phyloP scores from a whole-genome alignment of 2,888 invertebrate genomes.

The Platerodrilus igneus region DNA sequence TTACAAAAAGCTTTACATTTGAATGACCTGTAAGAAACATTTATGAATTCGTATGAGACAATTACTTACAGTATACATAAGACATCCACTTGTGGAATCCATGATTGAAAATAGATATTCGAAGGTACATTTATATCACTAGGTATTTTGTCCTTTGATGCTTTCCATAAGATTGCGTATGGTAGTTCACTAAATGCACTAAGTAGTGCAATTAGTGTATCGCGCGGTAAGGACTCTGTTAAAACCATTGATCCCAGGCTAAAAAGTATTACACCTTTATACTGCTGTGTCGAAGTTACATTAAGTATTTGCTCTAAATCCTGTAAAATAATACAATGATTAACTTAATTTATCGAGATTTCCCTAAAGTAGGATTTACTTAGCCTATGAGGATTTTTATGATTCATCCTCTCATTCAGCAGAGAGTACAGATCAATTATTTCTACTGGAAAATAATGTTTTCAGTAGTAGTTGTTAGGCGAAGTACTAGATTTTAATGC shows the following conservation, averaged over 20 bases:
- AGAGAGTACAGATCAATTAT: too few relatives aligned
- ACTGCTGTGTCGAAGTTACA: conserved; percentile 22
- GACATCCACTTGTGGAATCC: conserved; percentile 55
- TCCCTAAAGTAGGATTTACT: too few relatives aligned
- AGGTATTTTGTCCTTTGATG: conserved; percentile 50
- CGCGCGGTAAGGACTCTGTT: conserved; percentile 52
- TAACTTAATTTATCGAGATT: too few relatives aligned
- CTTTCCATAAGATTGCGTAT: conserved; percentile 56
- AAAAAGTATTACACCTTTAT: conserved; percentile 52
- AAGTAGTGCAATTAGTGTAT: conserved; percentile 50
- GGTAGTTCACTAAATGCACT: conserved; percentile 51
- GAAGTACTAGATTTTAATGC: too few relatives aligned
- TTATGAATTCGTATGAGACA: not conserved
- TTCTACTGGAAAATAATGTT: too few relatives aligned
- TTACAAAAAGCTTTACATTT: conserved; percentile 49
- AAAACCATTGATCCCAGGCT: conserved; percentile 58
- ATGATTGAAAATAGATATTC: conserved; percentile 50
- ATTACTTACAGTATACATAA: conserved; percentile 41
- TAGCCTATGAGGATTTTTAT: too few relatives aligned
- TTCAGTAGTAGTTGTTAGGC: too few relatives aligned
- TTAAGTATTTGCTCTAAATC: conserved; percentile 33
- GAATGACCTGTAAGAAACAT: conserved; percentile 40
- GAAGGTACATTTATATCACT: conserved; percentile 43
- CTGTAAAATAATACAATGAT: conserved; percentile 29
- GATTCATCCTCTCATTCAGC: too few relatives aligned